These are phyloP conservation scores for Phlogophora meticulosa DNA, from an alignment of 2,888 invertebrate species.

Conservation along the genomic window DNA sequence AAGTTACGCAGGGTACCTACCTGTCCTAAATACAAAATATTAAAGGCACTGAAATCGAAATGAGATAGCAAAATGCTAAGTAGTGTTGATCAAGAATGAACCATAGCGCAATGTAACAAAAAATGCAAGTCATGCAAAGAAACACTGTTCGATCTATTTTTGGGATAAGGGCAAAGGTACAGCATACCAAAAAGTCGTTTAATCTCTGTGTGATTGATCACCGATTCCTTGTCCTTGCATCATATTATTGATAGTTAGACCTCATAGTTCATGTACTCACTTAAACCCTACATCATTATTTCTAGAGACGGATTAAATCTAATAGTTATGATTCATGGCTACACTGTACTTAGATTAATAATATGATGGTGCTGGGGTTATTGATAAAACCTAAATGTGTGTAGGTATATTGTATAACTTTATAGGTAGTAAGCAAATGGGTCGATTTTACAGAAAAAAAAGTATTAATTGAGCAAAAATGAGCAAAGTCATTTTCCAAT, in stretches of 20 bases:
- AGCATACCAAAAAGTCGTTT: constrained; percentile 50
- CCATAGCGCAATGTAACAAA: constrained; percentile 6
- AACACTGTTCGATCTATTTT: constrained; percentile 38
- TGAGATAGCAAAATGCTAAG: constrained; percentile 17
- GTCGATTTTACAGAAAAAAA: background rate
- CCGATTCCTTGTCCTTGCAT: constrained; percentile 56
- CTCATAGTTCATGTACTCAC: constrained; percentile 25
- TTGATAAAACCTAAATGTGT: constrained; percentile 36
- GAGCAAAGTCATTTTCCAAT: constrained; percentile 14
- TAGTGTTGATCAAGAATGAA: constrained; percentile 10
- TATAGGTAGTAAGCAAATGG: background rate
- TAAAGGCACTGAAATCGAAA: constrained; percentile 9
- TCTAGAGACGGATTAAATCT: constrained; percentile 45
- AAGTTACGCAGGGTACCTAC: too few relatives aligned
- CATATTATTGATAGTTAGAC: constrained; percentile 59
- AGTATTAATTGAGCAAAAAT: background rate
- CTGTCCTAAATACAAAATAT: too few relatives aligned
- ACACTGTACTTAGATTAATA: constrained; percentile 26
- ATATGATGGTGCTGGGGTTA: constrained; percentile 24
- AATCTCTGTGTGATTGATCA: constrained; percentile 60
- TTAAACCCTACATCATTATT: constrained; percentile 44
- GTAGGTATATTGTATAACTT: too few relatives aligned
- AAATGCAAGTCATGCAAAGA: constrained; percentile 31
- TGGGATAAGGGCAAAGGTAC: constrained; percentile 54
- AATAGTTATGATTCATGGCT: constrained; percentile 54